phyloP scores from a whole-genome alignment of 1,140 invertebrate genomes.

The Liolophura sinensis region DNA sequence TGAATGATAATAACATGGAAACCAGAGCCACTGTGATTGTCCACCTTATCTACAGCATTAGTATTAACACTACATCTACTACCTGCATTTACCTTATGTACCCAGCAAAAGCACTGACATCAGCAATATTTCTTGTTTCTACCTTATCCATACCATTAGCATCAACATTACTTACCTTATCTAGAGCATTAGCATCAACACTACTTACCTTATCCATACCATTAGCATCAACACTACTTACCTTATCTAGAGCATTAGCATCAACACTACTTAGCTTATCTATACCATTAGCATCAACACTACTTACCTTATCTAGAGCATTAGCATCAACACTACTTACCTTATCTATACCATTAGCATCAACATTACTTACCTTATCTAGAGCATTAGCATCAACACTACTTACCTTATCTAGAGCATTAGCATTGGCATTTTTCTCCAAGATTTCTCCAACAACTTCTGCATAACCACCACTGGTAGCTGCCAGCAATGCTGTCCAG shows the following conservation, averaged over 20 bases:
- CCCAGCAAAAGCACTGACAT: too few relatives aligned
- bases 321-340: background rate
- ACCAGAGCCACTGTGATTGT: too few relatives aligned
- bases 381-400: background rate
- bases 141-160: conserved; percentile 87
- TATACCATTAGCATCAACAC: too few relatives aligned
- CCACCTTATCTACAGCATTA: background rate
- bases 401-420: conserved; percentile 78
- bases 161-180: too few relatives aligned
- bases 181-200: too few relatives aligned
- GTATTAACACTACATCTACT: background rate
- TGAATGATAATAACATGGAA: too few relatives aligned
- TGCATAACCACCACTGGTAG: conserved; percentile 84
- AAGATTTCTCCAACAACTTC: conserved; percentile 86
- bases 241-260: conserved; percentile 87
- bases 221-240: conserved; percentile 13
- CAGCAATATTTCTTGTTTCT: background rate
- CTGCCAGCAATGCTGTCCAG: conserved; percentile 91
- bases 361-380: too few relatives aligned
- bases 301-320: background rate
- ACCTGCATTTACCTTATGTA: too few relatives aligned
- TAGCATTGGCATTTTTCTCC: conserved; percentile 85
- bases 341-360: too few relatives aligned
- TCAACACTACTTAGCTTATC: too few relatives aligned
- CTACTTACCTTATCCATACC: too few relatives aligned